phyloP scores from a whole-genome alignment of 1,140 invertebrate species.

The Agrypnia vestita region DNA sequence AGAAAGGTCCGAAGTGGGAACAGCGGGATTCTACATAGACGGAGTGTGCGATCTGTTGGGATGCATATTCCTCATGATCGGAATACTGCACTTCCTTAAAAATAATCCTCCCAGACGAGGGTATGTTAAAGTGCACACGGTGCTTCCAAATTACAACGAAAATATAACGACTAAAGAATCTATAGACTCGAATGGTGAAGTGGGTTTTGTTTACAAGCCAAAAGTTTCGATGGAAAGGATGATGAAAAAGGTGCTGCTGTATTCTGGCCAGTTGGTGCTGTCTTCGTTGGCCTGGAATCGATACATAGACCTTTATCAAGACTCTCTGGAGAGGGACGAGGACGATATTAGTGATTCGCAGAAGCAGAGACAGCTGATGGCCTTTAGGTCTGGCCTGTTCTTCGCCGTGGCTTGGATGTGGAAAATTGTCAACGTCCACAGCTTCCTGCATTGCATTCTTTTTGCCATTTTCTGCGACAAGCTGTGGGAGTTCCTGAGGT shows the following conservation, averaged over 20 bases:
- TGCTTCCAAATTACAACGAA: conserved; percentile 70
- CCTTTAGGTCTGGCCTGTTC: conserved; percentile 79
- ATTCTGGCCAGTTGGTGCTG: conserved; percentile 80
- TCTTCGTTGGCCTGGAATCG: conserved; percentile 86
- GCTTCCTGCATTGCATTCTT: conserved; percentile 82
- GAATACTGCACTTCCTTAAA: conserved; percentile 78
- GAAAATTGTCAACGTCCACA: conserved; percentile 87
- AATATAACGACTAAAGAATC: conserved; percentile 70
- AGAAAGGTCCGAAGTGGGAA: conserved; percentile 82
- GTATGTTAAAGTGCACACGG: conserved; percentile 75
- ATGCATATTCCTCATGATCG: conserved; percentile 78
- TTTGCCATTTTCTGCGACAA: conserved; percentile 88
- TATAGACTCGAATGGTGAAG: conserved; percentile 70
- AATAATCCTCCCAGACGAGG: conserved; percentile 80
- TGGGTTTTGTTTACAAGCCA: conserved; percentile 76
- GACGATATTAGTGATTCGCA: conserved; percentile 66
- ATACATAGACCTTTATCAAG: conserved; percentile 85
- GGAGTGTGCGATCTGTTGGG: conserved; percentile 84
- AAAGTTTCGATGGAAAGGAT: conserved; percentile 78
- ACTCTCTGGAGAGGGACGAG: conserved; percentile 78
- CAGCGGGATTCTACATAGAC: conserved; percentile 81
- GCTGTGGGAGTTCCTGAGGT: conserved; percentile 80
- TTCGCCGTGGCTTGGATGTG: conserved; percentile 83
- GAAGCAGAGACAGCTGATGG: conserved; percentile 72
- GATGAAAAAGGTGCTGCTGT: conserved; percentile 77